Base-by-base conservation (phyloP, 2,797 vertebrate species). In the Sebastes vulpes region DNA sequence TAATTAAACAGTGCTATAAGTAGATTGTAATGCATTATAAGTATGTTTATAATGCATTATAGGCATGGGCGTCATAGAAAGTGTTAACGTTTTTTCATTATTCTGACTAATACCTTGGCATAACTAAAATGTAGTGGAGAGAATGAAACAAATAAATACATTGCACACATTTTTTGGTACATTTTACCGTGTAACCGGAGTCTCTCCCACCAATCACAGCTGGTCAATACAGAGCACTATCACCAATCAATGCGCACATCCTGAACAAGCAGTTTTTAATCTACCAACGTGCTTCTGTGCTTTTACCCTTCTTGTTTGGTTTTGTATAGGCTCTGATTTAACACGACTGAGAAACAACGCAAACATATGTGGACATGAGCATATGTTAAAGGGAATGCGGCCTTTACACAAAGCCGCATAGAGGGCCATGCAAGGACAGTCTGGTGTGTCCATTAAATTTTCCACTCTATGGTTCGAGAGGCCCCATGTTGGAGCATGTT, bases 401-500 rank as follows among this genome's bases (percentile, higher is more conserved):
- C 28, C 20, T 67, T 63, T n/a, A 78, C 38, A 76, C 79, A 79
- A 82, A 75, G 58, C 72, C 38, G 3, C 35, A 72, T 9, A 69
- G 11, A 69, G 65, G 67, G 77, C 68, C 50, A 74, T 90, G 75
- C 26, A 29, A 69, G 70, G 73, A 88, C 75, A 85, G 84, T 82
- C 83, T 89, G 71, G 70, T 48, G 69, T 84, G 91, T 91, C 83
- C 77, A 88, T 89, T 87, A 83, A 79, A 84, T 90, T 72, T 90
- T 91, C 83, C 89, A 91, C 82, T 77, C 46, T 7, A 42, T 83
- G 79, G 69, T 81, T 87, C 88, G 79, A 77, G 81, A 89, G 70
- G 85, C 88, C 89, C 85, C 81, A 92, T 90, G 84, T 92, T 81
- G 77, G 72, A 92, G 89, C 88, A 91, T 89, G 89, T 88, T 89